Evolutionary conservation across 2,888 invertebrate genomes (phyloP), one percentile per base, ranked within the genome.

Genomic region (Invenusta paracnida): DNA sequence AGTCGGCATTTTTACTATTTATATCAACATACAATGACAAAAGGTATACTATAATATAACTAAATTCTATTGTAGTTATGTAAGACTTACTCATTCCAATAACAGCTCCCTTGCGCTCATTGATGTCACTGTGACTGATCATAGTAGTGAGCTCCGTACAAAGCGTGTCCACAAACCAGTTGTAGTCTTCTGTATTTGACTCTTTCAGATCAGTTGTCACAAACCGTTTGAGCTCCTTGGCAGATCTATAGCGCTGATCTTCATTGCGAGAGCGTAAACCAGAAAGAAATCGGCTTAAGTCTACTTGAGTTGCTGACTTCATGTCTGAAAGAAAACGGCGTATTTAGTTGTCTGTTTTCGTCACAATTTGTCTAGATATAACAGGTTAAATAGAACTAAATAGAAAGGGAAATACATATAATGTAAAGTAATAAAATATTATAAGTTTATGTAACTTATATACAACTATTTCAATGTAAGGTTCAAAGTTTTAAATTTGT

Each of bases 131-230:
- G 30, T 67, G 31, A 25, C 73, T 29, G 27, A 79, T 25, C 84
- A 84, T 84, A 25, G 96, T 96, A 91, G 96, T 96, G 88, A 98
- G 97, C 90, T 96, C 95, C 90, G 96, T 95, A 91, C 97, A 97
- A 90, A 97, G 96, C 88, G 96, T 96, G 91, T 98, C 97, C 91
- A 97, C 94, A 91, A 98, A 97, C 87, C 94, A 93, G 29, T 95
- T 95, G 88, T 96, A 94, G 90, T 97, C 97, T 90, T 97, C 97
- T 87, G 94, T 94, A 0, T 96, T 95, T 88, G 96, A 95, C 92
- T 96, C 96, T 1, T 96, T 94, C 83, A 96, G 91, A 90, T 96
- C 96, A 2, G 96, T 96, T 91, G 95, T 96, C 2, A 91, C 96
- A 92, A 95, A 97, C 87, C 95, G 94, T 89, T 95, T 95, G 29